Percentiles rank a stretch among this genome's conserved stretches.
These are phyloP conservation scores for Cantharis rufa DNA, from an alignment of 2,888 invertebrate genomes.

Conservation along the genomic window DNA sequence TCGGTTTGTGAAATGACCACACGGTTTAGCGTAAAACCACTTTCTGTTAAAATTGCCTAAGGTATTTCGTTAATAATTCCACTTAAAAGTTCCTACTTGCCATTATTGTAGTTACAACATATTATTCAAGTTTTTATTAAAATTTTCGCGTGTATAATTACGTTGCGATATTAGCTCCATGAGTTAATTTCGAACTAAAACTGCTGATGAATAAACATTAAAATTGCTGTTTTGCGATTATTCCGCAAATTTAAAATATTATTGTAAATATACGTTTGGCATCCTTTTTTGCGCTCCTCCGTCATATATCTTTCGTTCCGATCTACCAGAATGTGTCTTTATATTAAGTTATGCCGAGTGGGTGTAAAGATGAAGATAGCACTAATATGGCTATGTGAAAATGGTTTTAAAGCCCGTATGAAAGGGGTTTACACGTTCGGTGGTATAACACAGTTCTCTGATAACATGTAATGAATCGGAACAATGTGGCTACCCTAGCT, in stretches of 20 bases:
- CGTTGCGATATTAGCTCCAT: background rate
- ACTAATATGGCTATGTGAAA: constrained; percentile 17
- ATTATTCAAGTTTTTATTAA: background rate
- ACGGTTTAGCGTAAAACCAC: constrained; percentile 17
- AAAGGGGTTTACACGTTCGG: constrained; percentile 32
- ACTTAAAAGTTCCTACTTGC: background rate
- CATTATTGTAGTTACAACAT: background rate
- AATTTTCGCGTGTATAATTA: background rate
- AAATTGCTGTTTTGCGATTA: background rate
- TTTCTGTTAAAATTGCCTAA: constrained; percentile 10
- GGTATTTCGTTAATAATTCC: constrained; percentile 13
- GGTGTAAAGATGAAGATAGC: constrained; percentile 22
- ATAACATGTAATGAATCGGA: constrained; percentile 34
- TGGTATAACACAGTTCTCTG: constrained; percentile 27
- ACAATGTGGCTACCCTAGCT: constrained; percentile 28
- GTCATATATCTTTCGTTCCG: background rate
- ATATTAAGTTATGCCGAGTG: constrained; percentile 17
- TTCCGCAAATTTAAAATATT: background rate
- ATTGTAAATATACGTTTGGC: too few species aligned
- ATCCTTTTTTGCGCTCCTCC: background rate
- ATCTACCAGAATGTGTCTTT: constrained; percentile 1
- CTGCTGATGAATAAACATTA: background rate
- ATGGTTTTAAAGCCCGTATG: constrained; percentile 24
- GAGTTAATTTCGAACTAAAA: background rate
- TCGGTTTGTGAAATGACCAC: constrained; percentile 20